Evolutionary conservation across 2,888 invertebrate species (phyloP).

Genomic region (Myopa testacea): DNA sequence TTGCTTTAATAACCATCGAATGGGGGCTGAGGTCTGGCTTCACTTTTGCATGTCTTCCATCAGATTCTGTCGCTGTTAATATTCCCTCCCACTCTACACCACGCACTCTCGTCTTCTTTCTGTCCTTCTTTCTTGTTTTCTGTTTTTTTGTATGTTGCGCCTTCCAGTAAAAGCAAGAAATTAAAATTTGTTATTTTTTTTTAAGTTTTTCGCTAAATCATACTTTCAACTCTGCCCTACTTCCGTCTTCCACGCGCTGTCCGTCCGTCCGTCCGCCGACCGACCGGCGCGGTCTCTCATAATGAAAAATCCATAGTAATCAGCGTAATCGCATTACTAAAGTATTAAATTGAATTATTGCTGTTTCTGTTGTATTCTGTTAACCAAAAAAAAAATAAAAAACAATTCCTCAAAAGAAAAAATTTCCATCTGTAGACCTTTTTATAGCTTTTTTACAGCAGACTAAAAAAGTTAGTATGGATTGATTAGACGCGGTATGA

Average conservation of each 20-base stretch:
- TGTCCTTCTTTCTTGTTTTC: no score
- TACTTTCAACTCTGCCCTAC: slow-evolving; percentile 9
- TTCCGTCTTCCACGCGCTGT: background rate
- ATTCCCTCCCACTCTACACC: no score
- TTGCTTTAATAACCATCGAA: background rate
- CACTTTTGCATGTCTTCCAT: background rate
- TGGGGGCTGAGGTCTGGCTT: background rate
- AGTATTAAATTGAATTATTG: slow-evolving; percentile 47
- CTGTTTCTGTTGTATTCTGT: slow-evolving; percentile 22
- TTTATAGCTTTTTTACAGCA: no score
- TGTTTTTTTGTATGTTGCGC: background rate
- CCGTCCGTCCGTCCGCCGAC: background rate
- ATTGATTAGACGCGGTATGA: no score
- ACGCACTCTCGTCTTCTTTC: no score
- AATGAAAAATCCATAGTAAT: slow-evolving; percentile 44
- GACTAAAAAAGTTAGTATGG: no score
- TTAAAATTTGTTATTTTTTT: background rate
- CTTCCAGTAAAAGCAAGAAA: background rate
- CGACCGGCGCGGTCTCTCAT: background rate
- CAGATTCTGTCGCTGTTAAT: background rate
- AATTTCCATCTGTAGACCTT: no score
- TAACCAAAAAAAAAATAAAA: background rate
- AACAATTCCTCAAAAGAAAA: no score
- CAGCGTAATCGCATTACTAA: slow-evolving; percentile 47
- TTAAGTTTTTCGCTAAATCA: slow-evolving; percentile 7